Conservation (phyloP, 2,888 invertebrate genomes). For the Lomographa bimaculata region DNA sequence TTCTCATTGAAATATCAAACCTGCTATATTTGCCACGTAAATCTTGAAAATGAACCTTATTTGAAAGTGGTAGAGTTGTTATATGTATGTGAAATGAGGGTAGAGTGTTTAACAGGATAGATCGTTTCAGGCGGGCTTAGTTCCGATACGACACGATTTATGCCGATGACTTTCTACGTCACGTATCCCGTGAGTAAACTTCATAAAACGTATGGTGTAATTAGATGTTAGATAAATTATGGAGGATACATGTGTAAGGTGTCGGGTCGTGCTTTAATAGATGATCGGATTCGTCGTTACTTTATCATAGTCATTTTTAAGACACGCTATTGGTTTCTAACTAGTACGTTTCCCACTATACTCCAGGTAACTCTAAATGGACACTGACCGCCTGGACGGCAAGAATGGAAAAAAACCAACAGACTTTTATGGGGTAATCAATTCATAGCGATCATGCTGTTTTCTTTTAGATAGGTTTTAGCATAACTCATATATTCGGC, state of each 20-base stretch:
- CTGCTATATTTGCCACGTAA: constrained; percentile 9
- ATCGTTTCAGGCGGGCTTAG: constrained; percentile 42
- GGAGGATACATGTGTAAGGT: constrained; percentile 2
- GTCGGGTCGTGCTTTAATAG: no score
- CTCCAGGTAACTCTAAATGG: no score
- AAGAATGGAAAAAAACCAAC: no score
- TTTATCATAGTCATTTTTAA: no score
- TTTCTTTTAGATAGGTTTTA: no score
- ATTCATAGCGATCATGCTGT: no score
- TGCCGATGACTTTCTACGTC: constrained; percentile 48
- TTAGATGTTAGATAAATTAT: constrained; percentile 20
- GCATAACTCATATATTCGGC: no score
- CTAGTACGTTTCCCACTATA: no score
- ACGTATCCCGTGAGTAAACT: constrained; percentile 44
- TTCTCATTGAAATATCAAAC: constrained; percentile 33
- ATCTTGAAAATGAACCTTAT: constrained; percentile 12
- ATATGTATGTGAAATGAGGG: constrained; percentile 2
- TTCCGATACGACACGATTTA: constrained; percentile 55
- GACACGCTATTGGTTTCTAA: no score
- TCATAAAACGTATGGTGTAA: constrained; percentile 34
- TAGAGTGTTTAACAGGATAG: constrained; percentile 30
- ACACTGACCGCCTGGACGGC: no score
- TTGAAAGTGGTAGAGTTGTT: constrained; percentile 14
- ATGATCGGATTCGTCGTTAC: no score
- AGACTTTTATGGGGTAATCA: no score